Conservation (phyloP, 2,888 invertebrate genomes). For the Matsumyia berberina region DNA sequence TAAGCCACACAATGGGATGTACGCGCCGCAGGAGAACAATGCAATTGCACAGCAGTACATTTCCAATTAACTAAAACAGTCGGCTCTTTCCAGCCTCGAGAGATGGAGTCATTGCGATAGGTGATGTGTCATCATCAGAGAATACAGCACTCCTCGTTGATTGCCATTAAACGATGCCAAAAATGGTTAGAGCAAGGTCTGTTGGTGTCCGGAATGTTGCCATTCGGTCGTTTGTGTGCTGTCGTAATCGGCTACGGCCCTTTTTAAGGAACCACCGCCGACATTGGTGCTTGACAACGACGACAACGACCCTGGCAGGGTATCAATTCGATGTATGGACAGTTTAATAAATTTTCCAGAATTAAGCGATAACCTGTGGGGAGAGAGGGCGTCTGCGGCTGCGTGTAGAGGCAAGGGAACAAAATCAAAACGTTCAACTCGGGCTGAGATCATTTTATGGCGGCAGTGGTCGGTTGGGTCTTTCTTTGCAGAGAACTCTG, state of each 20-base stretch:
- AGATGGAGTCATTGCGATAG: slow-evolving; percentile 72
- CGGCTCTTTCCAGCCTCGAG: neutral
- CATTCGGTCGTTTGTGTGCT: slow-evolving; percentile 32
- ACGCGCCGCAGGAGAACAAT: slow-evolving; percentile 64
- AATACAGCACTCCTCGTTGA: slow-evolving; percentile 67
- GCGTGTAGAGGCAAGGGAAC: neutral
- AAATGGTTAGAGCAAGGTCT: slow-evolving; percentile 70
- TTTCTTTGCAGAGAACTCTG: slow-evolving; percentile 42
- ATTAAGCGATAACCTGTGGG: slow-evolving; percentile 70
- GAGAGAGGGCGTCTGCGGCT: slow-evolving; percentile 5
- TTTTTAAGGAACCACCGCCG: slow-evolving; percentile 56
- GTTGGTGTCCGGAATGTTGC: slow-evolving; percentile 75
- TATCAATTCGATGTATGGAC: slow-evolving; percentile 69
- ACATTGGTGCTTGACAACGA: slow-evolving; percentile 51
- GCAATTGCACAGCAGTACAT: slow-evolving; percentile 66
- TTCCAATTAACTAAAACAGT: slow-evolving; percentile 72
- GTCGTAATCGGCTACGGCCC: slow-evolving; percentile 44
- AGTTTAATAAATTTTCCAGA: slow-evolving; percentile 75
- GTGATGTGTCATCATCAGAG: slow-evolving; percentile 73
- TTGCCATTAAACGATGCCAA: slow-evolving; percentile 71
- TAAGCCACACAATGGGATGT: slow-evolving; percentile 70
- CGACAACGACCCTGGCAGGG: slow-evolving; percentile 50
- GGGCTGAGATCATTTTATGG: slow-evolving; percentile 48
- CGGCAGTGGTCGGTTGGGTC: slow-evolving; percentile 20
- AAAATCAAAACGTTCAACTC: slow-evolving; percentile 46